Evolutionary conservation across 2,888 invertebrate genomes (phyloP).

Genomic region (Synergus umbraculus): DNA sequence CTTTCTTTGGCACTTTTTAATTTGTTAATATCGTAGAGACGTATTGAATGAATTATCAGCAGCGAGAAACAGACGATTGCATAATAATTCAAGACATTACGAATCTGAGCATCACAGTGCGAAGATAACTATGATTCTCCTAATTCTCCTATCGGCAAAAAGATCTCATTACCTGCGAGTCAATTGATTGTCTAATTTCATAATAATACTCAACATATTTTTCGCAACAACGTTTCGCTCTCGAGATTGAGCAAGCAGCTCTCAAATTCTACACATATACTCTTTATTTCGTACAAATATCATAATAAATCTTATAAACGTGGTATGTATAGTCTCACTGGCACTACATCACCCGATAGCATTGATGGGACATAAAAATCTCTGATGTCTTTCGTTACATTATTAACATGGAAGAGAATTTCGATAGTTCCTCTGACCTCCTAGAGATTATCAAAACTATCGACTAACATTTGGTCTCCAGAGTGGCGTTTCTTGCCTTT

Average conservation of each 20-base stretch:
- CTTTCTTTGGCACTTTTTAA: slow-evolving; percentile 58
- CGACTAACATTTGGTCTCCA: slow-evolving; percentile 66
- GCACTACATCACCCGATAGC: slow-evolving; percentile 59
- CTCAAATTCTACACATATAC: slow-evolving; percentile 52
- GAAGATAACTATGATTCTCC: slow-evolving; percentile 51
- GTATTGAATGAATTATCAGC: slow-evolving; percentile 37
- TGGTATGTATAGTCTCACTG: slow-evolving; percentile 65
- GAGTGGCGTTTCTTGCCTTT: slow-evolving; percentile 63
- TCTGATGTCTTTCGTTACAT: slow-evolving; percentile 49
- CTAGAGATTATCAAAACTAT: slow-evolving; percentile 27
- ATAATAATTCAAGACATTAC: slow-evolving; percentile 46
- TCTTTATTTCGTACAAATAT: slow-evolving; percentile 63
- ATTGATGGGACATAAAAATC: slow-evolving; percentile 57
- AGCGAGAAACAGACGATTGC: slow-evolving; percentile 51
- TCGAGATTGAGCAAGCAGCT: slow-evolving; percentile 50
- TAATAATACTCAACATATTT: slow-evolving; percentile 66
- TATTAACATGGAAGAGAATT: slow-evolving; percentile 58
- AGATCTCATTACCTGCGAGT: slow-evolving; percentile 60
- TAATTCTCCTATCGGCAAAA: slow-evolving; percentile 54
- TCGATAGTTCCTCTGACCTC: slow-evolving; percentile 45
- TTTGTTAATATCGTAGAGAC: slow-evolving; percentile 21
- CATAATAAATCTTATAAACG: slow-evolving; percentile 65
- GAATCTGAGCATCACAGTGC: slow-evolving; percentile 55
- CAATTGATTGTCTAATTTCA: slow-evolving; percentile 63
- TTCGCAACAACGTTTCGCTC: slow-evolving; percentile 60